Conservation (phyloP, 2,113 vertebrate genomes). For the Ascaphus truei region DNA sequence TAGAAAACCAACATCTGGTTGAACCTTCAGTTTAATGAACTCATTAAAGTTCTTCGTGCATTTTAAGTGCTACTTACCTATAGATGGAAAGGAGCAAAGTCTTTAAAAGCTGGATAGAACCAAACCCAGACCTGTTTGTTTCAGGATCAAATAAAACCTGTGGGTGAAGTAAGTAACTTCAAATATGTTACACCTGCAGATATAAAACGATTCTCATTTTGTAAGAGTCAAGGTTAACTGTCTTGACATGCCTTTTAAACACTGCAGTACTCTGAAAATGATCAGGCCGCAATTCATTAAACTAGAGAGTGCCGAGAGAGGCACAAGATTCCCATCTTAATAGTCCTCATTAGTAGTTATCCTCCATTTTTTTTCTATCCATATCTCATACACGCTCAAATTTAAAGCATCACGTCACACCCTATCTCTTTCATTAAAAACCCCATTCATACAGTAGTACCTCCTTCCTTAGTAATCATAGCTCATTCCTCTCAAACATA, state of each 20-base stretch:
- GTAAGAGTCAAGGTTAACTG: conserved; percentile 13
- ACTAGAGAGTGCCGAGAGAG: not conserved
- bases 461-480: too few species aligned
- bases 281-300: not conserved
- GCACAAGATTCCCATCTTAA: not conserved
- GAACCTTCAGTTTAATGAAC: conserved; percentile 48
- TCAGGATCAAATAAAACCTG: not conserved
- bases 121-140: conserved; percentile 41
- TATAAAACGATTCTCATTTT: not conserved
- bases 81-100: conserved; percentile 7
- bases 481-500: too few species aligned
- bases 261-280: not conserved
- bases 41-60: conserved; percentile 47
- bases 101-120: conserved; percentile 40
- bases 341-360: not conserved
- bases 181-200: not conserved
- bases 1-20: too few species aligned
- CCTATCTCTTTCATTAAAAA: too few species aligned
- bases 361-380: not conserved
- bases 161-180: not conserved
- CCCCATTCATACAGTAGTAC: too few species aligned
- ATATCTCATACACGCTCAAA: too few species aligned
- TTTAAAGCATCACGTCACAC: too few species aligned
- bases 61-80: conserved; percentile 31
- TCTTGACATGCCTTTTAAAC: too few species aligned